phyloP scores from a whole-genome alignment of 1,140 invertebrate species.

The Vollenhovia emeryi region DNA sequence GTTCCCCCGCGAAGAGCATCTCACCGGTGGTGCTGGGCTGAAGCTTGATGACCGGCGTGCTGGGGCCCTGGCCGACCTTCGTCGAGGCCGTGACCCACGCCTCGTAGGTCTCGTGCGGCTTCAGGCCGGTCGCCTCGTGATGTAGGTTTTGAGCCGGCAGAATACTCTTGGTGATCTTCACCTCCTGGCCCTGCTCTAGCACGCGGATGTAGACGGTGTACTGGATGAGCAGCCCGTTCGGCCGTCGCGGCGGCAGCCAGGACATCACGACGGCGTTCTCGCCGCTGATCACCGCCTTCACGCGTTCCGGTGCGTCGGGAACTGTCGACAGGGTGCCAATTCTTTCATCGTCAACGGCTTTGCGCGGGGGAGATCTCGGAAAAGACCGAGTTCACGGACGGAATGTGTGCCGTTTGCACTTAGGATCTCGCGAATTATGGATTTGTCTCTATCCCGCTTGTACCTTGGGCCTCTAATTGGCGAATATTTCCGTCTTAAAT shows the following conservation, averaged over 20 bases:
- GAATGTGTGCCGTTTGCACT: not conserved
- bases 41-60: slow-evolving; percentile 86
- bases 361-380: not conserved
- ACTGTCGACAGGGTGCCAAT: slow-evolving; percentile 80
- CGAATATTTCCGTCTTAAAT: not conserved
- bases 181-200: slow-evolving; percentile 86
- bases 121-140: slow-evolving; percentile 87
- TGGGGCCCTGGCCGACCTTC: slow-evolving; percentile 86
- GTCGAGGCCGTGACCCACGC: slow-evolving; percentile 89
- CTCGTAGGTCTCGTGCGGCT: slow-evolving; percentile 87
- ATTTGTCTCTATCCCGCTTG: not conserved
- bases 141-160: slow-evolving; percentile 84
- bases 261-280: slow-evolving; percentile 91
- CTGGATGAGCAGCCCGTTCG: slow-evolving; percentile 91
- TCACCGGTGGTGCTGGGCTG: slow-evolving; percentile 83
- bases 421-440: not conserved
- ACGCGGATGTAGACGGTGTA: slow-evolving; percentile 91
- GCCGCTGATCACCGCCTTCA: slow-evolving; percentile 90
- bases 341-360: not conserved
- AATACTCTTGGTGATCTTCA: slow-evolving; percentile 83
- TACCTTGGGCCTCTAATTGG: not conserved
- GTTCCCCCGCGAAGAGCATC: slow-evolving; percentile 31
- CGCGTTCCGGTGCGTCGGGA: slow-evolving; percentile 90
- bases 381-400: not conserved
- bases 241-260: slow-evolving; percentile 90